Percentiles rank a stretch among this genome's conserved stretches.
Evolutionary conservation across 2,797 vertebrate genomes (phyloP).

Genomic region (Champsocephalus esox): DNA sequence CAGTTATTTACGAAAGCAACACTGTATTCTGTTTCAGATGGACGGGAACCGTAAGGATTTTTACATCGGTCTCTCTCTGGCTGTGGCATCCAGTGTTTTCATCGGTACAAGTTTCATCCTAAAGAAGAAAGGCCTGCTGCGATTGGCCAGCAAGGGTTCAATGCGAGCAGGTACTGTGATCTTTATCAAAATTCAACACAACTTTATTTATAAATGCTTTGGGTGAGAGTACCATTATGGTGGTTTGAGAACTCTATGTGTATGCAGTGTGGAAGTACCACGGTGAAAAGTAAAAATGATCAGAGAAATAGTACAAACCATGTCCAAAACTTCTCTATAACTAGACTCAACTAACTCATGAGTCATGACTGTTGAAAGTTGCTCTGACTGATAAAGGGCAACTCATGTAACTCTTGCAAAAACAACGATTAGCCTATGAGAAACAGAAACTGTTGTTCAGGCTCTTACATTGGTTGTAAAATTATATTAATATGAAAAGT

Average conservation of each 20-base stretch:
- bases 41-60: conserved; percentile 78
- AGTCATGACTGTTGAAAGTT: too few species aligned
- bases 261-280: background rate
- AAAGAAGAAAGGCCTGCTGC: conserved; percentile 90
- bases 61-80: conserved; percentile 86
- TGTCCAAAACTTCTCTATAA: too few species aligned
- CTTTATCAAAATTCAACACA: background rate
- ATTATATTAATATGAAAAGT: too few species aligned
- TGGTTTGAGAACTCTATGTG: too few species aligned
- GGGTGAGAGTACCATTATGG: too few species aligned
- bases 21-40: conserved; percentile 68
- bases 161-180: conserved; percentile 84
- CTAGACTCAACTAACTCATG: too few species aligned
- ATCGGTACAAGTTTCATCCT: conserved; percentile 89
- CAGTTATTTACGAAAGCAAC: background rate
- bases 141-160: conserved; percentile 84
- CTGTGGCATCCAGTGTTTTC: conserved; percentile 87
- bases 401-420: too few species aligned
- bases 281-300: background rate
- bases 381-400: too few species aligned
- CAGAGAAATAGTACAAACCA: too few species aligned
- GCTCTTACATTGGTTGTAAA: too few species aligned
- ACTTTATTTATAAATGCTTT: fast-evolving
- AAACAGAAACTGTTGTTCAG: too few species aligned
- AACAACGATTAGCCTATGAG: too few species aligned